Percentiles rank a stretch among this genome's conserved stretches.
Evolutionary conservation across 2,888 invertebrate genomes (phyloP).

Genomic region (Cheilosia pagana): DNA sequence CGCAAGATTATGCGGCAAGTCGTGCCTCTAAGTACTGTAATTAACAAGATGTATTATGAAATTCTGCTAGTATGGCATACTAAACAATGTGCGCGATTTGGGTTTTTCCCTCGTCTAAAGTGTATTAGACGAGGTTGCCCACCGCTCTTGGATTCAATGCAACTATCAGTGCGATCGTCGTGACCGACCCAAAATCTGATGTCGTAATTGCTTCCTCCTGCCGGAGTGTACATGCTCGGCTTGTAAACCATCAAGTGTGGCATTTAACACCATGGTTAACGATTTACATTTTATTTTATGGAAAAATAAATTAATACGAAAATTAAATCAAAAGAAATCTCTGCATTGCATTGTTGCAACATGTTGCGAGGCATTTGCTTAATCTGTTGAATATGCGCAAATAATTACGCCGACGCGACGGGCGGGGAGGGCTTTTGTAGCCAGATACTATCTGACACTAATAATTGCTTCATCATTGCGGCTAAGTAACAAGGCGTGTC

Average conservation of each 20-base stretch:
- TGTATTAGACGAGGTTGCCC: constrained; percentile 9
- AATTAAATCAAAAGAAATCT: constrained; percentile 19
- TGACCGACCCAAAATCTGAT: constrained; percentile 49
- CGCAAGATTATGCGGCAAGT: constrained; percentile 64
- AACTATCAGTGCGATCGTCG: constrained; percentile 58
- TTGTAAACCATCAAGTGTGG: constrained; percentile 65
- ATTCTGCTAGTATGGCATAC: constrained; percentile 51
- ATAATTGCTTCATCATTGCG: constrained; percentile 72
- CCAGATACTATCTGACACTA: constrained; percentile 67
- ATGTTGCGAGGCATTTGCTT: constrained; percentile 46
- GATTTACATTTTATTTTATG: constrained; percentile 26
- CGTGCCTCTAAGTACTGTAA: constrained; percentile 71
- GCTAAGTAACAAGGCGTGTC: constrained; percentile 71
- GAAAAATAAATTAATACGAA: not conserved
- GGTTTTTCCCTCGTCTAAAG: constrained; percentile 12
- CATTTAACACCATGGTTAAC: constrained; percentile 63
- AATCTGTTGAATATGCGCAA: constrained; percentile 25
- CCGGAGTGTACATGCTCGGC: not conserved
- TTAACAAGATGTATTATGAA: constrained; percentile 74
- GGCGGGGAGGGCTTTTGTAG: constrained; percentile 6
- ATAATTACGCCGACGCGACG: constrained; percentile 6
- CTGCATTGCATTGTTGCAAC: constrained; percentile 41
- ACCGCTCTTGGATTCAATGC: constrained; percentile 25
- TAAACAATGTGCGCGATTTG: constrained; percentile 33
- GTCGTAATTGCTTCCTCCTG: constrained; percentile 13